A percentile compares a stretch with the other conserved stretches of the same genome.
phyloP scores from a whole-genome alignment of 2,797 vertebrate species.

The Sebastes itinus region DNA sequence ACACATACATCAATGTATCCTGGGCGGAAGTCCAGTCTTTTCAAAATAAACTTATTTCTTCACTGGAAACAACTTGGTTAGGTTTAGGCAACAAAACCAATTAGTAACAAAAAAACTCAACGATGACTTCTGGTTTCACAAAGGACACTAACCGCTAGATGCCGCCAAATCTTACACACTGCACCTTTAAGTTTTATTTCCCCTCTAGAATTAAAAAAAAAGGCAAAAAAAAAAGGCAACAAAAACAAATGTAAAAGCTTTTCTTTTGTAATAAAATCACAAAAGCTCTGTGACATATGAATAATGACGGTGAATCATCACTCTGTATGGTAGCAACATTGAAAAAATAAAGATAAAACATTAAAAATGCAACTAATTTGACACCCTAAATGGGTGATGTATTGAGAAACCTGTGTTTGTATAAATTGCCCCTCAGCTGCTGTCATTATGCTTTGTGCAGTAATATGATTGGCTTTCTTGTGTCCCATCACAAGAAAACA shows the following conservation, averaged over 20 bases:
- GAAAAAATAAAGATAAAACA: background rate
- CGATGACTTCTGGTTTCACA: too few relatives aligned
- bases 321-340: background rate
- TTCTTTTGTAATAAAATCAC: background rate
- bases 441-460: slow-evolving; percentile 24
- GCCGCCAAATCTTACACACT: accelerated
- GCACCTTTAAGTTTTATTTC: background rate
- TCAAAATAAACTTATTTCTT: too few relatives aligned
- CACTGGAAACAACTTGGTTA: too few relatives aligned
- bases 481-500: slow-evolving; percentile 36
- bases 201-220: background rate
- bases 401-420: slow-evolving; percentile 29
- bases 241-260: background rate
- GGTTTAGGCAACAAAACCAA: too few relatives aligned
- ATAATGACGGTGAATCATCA: background rate
- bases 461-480: slow-evolving; percentile 44
- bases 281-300: background rate
- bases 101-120: too few relatives aligned
- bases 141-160: background rate
- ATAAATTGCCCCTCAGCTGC: slow-evolving; percentile 40
- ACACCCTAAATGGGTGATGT: background rate
- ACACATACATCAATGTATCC: too few relatives aligned
- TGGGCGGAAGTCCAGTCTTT: too few relatives aligned
- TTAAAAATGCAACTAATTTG: background rate
- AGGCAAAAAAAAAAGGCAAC: background rate